A percentile compares a stretch with the other conserved stretches of the same genome.
phyloP scores from a whole-genome alignment of 2,797 vertebrate genomes.

The Acrossocheilus fasciatus region DNA sequence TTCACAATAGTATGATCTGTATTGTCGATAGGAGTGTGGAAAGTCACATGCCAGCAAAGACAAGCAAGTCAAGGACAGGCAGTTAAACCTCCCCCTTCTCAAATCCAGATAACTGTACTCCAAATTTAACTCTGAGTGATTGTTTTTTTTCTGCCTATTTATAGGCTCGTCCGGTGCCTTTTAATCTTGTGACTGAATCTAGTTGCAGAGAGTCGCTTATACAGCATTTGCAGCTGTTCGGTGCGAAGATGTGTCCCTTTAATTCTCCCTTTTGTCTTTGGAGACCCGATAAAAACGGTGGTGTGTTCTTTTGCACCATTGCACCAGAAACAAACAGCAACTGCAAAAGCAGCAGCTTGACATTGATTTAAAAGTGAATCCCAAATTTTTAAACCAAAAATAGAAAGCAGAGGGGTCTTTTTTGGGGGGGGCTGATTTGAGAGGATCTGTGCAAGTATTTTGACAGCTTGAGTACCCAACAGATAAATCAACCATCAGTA shows the following conservation, averaged over 20 bases:
- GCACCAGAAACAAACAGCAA: slow-evolving; percentile 5
- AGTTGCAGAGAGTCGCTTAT: slow-evolving; percentile 35
- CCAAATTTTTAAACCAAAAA: slow-evolving; percentile 31
- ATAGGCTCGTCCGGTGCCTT: slow-evolving; percentile 45
- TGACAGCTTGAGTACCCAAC: neutral
- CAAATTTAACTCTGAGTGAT: slow-evolving; percentile 53
- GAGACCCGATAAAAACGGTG: slow-evolving; percentile 40
- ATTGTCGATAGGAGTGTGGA: slow-evolving; percentile 61
- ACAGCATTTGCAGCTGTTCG: slow-evolving; percentile 57
- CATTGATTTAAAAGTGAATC: neutral
- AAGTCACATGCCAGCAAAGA: slow-evolving; percentile 53
- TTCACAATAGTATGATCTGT: slow-evolving; percentile 34
- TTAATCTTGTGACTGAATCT: slow-evolving; percentile 50
- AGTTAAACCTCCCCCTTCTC: slow-evolving; percentile 18
- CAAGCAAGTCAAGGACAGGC: slow-evolving; percentile 49
- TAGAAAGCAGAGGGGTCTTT: neutral
- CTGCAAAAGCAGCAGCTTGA: neutral
- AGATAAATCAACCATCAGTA: slow-evolving; percentile 1
- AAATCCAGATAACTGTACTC: slow-evolving; percentile 50
- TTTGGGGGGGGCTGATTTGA: neutral
- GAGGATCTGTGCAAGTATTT: neutral
- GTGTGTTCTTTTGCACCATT: neutral
- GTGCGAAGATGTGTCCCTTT: slow-evolving; percentile 47
- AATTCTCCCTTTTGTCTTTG: slow-evolving; percentile 54
- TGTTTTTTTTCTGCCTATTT: slow-evolving; percentile 48